Percentiles rank a stretch among this genome's conserved stretches.
Conservation (phyloP, 1,140 invertebrate genomes). For the Drosophila seguyi region DNA sequence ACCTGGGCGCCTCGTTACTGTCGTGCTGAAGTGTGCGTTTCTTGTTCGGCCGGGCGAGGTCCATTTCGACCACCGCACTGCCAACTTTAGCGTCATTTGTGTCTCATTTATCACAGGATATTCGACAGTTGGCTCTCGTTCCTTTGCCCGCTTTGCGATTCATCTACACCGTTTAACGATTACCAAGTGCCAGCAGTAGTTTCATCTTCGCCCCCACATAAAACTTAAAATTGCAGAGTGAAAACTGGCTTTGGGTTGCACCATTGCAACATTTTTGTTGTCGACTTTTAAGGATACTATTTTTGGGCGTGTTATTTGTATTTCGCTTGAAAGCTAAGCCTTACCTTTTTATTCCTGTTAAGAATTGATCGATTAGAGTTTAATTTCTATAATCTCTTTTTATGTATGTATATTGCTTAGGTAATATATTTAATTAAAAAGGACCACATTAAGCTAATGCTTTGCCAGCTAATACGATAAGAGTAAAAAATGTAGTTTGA, state of each 20-base stretch:
- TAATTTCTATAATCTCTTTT: no score
- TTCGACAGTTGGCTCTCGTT: conserved; percentile 59
- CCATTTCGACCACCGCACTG: conserved; percentile 15
- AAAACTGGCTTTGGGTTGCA: conserved; percentile 14
- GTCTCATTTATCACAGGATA: conserved; percentile 70
- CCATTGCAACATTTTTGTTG: conserved; percentile 4
- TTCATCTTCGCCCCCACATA: conserved; percentile 5
- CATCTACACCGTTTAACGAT: conserved; percentile 48
- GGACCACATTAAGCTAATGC: no score
- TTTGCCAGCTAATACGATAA: no score
- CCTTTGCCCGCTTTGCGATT: conserved; percentile 40
- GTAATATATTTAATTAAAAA: no score
- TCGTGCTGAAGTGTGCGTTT: conserved; percentile 61
- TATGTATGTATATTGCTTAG: no score
- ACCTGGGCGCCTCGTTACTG: conserved; percentile 49
- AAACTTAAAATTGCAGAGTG: conserved; percentile 29
- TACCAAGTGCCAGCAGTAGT: conserved; percentile 25
- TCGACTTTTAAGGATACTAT: not conserved
- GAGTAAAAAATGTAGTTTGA: no score
- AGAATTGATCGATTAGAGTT: no score
- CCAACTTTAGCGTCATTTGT: conserved; percentile 44
- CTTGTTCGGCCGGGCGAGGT: conserved; percentile 43
- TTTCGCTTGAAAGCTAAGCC: not conserved
- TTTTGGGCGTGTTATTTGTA: not conserved
- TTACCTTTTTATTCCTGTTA: not conserved